Conservation (phyloP, 2,888 invertebrate species). For the Mechanitis messenoides region DNA sequence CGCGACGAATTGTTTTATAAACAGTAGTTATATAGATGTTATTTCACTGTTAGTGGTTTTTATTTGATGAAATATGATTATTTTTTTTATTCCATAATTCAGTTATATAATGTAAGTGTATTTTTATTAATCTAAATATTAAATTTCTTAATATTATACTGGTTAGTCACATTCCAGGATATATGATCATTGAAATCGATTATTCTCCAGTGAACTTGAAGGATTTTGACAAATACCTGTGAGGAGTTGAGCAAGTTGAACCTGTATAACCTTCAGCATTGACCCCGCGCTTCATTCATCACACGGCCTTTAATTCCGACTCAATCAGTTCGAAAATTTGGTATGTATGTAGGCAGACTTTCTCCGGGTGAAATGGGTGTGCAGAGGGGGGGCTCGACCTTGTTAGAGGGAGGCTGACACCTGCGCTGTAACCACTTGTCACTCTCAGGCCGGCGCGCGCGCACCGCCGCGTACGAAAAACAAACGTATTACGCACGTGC, state of each 20-base stretch:
- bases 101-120: too few species aligned
- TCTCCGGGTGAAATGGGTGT: slow-evolving; percentile 69
- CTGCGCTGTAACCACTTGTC: slow-evolving; percentile 70
- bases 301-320: slow-evolving; percentile 44
- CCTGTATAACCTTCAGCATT: slow-evolving; percentile 36
- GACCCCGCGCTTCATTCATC: slow-evolving; percentile 40
- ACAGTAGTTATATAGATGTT: too few species aligned
- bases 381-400: slow-evolving; percentile 64
- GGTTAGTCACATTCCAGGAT: too few species aligned
- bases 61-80: too few species aligned
- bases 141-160: too few species aligned
- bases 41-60: too few species aligned
- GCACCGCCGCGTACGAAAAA: slow-evolving; percentile 57
- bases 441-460: slow-evolving; percentile 61
- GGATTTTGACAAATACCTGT: slow-evolving; percentile 14
- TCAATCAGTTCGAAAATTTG: slow-evolving; percentile 73
- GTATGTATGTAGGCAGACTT: slow-evolving; percentile 77
- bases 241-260: slow-evolving; percentile 20
- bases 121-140: too few species aligned
- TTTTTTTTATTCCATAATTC: too few species aligned
- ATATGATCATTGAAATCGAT: slow-evolving; percentile 8
- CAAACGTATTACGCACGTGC: slow-evolving; percentile 53
- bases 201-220: slow-evolving; percentile 10
- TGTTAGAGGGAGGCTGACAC: slow-evolving; percentile 75
- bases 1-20: too few species aligned